Conservation (phyloP, 2,797 vertebrate genomes). For the Vultur gryphus region DNA sequence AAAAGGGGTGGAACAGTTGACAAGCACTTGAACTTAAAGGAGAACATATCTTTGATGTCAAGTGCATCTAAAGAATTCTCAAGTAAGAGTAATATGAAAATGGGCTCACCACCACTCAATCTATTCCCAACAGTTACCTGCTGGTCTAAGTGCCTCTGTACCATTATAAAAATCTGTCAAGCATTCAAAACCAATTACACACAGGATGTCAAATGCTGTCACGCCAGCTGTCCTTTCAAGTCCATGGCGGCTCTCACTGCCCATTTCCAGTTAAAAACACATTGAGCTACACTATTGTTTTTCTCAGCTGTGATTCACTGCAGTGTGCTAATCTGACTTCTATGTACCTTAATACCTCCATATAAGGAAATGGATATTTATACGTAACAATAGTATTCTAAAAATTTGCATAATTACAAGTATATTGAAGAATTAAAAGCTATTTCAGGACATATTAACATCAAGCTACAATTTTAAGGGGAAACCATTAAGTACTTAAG, state of each 20-base stretch:
- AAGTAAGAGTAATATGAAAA: conserved; percentile 63
- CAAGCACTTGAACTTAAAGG: conserved; percentile 33
- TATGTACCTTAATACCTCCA: neutral
- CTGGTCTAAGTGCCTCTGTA: conserved; percentile 55
- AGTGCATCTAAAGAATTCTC: conserved; percentile 54
- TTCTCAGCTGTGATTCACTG: neutral
- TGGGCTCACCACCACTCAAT: conserved; percentile 54
- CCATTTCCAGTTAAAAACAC: conserved; percentile 45
- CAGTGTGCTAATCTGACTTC: neutral
- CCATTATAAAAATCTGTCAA: conserved; percentile 64
- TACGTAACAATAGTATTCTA: neutral
- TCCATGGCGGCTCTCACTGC: neutral
- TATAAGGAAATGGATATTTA: neutral
- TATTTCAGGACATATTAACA: neutral
- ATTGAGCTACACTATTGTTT: neutral
- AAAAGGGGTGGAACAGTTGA: neutral
- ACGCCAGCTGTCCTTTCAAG: conserved; percentile 60
- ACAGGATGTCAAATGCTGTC: conserved; percentile 65
- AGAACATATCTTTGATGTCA: conserved; percentile 54
- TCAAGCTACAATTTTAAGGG: neutral
- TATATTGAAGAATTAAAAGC: neutral
- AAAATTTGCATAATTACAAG: neutral
- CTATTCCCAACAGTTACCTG: conserved; percentile 69
- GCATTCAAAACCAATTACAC: conserved; percentile 73
- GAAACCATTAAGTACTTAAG: neutral